Conservation (phyloP, 92 coral and sea anemone species). For the Zoanthus gigantus region DNA sequence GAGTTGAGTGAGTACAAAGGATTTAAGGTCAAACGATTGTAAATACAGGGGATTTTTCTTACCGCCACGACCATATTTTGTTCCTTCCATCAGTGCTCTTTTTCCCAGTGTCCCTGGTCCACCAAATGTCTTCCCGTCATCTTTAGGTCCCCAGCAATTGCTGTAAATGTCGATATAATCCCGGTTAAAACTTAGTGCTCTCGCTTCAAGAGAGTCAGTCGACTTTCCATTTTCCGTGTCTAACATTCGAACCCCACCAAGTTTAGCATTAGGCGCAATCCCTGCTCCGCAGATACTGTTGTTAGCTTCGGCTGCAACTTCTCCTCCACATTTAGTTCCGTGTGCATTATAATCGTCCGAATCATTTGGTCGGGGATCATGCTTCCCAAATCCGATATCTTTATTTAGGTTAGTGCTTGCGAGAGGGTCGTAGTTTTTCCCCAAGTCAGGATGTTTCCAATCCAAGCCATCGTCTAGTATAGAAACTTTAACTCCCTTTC, state of each 20-base stretch:
- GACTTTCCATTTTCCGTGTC: conserved; percentile 81
- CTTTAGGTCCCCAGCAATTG: conserved; percentile 99
- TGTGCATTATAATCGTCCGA: conserved; percentile 92
- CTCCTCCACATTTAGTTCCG: conserved; percentile 97
- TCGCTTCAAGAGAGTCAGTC: conserved; percentile 87
- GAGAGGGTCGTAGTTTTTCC: conserved; percentile 86
- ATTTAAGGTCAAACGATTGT: neutral
- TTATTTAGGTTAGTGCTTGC: conserved; percentile 88
- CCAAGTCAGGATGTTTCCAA: conserved; percentile 85
- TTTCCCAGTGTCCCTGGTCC: conserved; percentile 89
- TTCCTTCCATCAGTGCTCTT: conserved; percentile 81
- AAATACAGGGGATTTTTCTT: neutral
- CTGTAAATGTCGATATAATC: conserved; percentile 96
- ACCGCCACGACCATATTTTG: conserved; percentile 93
- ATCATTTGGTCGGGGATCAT: conserved; percentile 89
- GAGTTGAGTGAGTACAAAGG: neutral
- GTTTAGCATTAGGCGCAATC: conserved; percentile 84
- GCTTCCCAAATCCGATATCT: conserved; percentile 28
- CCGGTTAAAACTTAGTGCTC: conserved; percentile 80
- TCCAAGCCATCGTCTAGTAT: conserved; percentile 92
- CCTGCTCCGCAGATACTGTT: conserved; percentile 94
- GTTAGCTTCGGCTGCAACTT: conserved; percentile 90
- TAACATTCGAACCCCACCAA: conserved; percentile 95
- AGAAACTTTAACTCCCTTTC: conserved; percentile 86
- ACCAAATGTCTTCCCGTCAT: conserved; percentile 97